Evolutionary conservation across 1,140 invertebrate genomes (phyloP), one percentile per base, ranked within the genome.

Genomic region (Drosophila setifemur): DNA sequence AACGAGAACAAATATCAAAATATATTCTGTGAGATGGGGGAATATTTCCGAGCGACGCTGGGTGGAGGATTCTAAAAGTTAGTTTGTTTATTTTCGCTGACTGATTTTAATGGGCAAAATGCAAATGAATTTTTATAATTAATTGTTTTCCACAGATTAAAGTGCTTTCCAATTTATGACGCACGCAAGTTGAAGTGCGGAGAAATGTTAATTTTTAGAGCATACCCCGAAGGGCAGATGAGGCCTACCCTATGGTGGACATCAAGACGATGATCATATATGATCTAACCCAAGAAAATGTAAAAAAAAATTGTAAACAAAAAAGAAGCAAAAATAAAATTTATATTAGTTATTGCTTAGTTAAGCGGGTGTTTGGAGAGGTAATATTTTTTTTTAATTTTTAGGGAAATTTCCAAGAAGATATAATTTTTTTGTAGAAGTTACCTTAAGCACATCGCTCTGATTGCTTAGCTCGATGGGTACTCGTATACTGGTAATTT

Each of bases 371-470:
- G 42, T 55, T 57, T 42, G 35, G 14, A 14, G 6, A 18, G 29
- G n/a, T 16, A 16, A 14, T 11, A 23, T 33, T 11, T 11, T 14
- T 11, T 14, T 19, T 16, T 18, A 29, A 2, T 18, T 57, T 29
- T 12, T 37, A 8, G n/a, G 23, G 16, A 43, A 3, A 37, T 14
- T 14, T 37, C 2, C 3, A 6, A 7, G 12, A 1, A 35, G 8
- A 5, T 8, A 3, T 7, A 12, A 3, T 5, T 14, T 12, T 29
- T 8, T 4, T 14, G 1, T 3, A 12, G 8, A 19, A 90, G 92
- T 93, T 91, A 96, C 96, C 95, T 95, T 95, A 49, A 96, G 91
- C 68, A 93, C 90, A 79, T 96, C 95, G 39, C 95, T 96, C 88
- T 97, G 96, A 69, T 94, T 93, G 79, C 86, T 93, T 45, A 96